A percentile compares a stretch with the other conserved stretches of the same genome.
Evolutionary conservation across 2,888 invertebrate genomes (phyloP).

Genomic region (Plagiodera versicolora): DNA sequence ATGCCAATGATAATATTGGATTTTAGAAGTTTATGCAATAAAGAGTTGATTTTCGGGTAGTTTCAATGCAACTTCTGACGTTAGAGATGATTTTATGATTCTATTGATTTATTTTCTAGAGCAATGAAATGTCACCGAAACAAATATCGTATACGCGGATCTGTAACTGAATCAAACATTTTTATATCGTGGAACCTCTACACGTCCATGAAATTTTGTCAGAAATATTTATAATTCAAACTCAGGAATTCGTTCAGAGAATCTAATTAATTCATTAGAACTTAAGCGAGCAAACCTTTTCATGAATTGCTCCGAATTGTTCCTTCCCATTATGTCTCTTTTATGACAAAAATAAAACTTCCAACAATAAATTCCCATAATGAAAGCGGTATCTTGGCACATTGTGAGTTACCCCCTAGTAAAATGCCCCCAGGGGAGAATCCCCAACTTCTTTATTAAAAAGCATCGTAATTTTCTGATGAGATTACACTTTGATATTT

Average conservation of each 20-base stretch:
- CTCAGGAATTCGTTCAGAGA: not conserved
- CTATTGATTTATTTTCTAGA: no score
- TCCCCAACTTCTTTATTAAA: not conserved
- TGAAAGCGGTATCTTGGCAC: slow-evolving; percentile 1
- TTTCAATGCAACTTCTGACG: no score
- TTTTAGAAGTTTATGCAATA: no score
- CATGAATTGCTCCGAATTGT: not conserved
- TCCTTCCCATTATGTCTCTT: not conserved
- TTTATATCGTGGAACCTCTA: no score
- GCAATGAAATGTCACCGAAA: no score
- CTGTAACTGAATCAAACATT: no score
- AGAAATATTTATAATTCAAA: not conserved
- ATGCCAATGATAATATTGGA: no score
- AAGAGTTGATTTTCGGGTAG: no score
- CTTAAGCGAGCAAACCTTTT: not conserved
- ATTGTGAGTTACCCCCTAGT: not conserved
- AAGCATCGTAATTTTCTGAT: slow-evolving; percentile 1
- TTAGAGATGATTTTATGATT: no score
- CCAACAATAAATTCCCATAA: not conserved
- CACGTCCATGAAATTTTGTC: not conserved
- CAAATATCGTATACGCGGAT: no score
- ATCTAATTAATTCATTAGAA: not conserved
- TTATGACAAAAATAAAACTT: not conserved
- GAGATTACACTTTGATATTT: not conserved
- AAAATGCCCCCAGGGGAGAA: not conserved